These are phyloP conservation scores for Zophobas morio DNA, from an alignment of 1,140 invertebrate species.

Conservation along the genomic window DNA sequence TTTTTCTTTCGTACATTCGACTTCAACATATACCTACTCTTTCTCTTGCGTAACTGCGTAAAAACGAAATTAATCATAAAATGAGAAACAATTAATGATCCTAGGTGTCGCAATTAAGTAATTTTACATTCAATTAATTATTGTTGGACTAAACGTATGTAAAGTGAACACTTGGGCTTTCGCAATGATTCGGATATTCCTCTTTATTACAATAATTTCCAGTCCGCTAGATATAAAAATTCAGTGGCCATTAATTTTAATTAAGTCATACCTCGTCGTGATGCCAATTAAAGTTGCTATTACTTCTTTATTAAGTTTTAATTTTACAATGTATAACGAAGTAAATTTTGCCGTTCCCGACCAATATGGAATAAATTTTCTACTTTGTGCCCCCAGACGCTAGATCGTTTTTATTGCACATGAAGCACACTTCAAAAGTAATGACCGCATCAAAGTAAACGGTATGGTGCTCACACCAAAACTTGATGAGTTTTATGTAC, in stretches of 20 bases:
- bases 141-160: neutral
- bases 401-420: neutral
- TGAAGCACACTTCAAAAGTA: slow-evolving; percentile 14
- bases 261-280: slow-evolving; percentile 1
- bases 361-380: slow-evolving; percentile 26
- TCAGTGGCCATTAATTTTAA: slow-evolving; percentile 17
- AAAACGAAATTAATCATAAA: slow-evolving; percentile 20
- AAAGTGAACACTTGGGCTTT: slow-evolving; percentile 12
- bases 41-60: slow-evolving; percentile 7
- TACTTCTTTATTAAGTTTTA: slow-evolving; percentile 7
- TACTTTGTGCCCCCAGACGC: slow-evolving; percentile 12
- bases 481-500: slow-evolving; percentile 7
- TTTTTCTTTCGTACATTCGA: slow-evolving; percentile 37
- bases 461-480: slow-evolving; percentile 8
- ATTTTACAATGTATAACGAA: slow-evolving; percentile 36
- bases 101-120: slow-evolving; percentile 10
- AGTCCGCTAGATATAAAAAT: neutral
- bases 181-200: slow-evolving; percentile 18
- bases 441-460: slow-evolving; percentile 8
- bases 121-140: slow-evolving; percentile 28
- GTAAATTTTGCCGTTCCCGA: neutral
- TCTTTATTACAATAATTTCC: slow-evolving; percentile 13
- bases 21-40: slow-evolving; percentile 2
- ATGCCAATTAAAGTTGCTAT: slow-evolving; percentile 21
- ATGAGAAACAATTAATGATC: slow-evolving; percentile 29